Evolutionary conservation across 1,140 invertebrate genomes (phyloP), one percentile per base, ranked within the genome.

Genomic region (Drusus annulatus): DNA sequence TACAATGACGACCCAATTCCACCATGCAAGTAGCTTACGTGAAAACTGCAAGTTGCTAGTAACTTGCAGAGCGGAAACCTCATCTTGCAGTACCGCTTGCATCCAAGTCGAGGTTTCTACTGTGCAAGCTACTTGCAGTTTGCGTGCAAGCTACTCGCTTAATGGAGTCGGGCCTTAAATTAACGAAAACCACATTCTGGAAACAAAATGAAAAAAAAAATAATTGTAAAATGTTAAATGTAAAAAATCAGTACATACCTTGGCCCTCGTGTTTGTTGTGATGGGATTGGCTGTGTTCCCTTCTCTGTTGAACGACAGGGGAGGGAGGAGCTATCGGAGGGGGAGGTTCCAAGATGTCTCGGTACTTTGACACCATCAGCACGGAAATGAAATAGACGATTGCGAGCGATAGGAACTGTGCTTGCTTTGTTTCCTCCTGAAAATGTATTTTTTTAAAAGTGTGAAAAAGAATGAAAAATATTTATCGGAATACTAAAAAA

Each of bases 321-420:
- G 92, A 92, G 76, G 92, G 92, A 63, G 90, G 90, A 25, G 90
- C 86, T 82, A 91, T 89, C 50, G 91, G 88, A 76, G 91, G 86
- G 8, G 96, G 96, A 73, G 98, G 98, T 90, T 99, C 98, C 84
- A 99, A 89, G 84, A 99, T 99, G 87, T 99, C 98, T 65, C 99
- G 92, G 89, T 99, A 99, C 88, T 99, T 98, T 51, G 98, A 99
- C 68, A 99, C 99, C 98, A 99, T 99, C 86, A 99, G 90, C 81
- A 99, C 99, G 78, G 98, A 99, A 84, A 99, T 97, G 90, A 99
- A 99, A 91, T 99, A 99, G 75, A 99, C 97, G 88, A 99, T 99
- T 80, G 98, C 97, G 84, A 99, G 91, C 56, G 98, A 98, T 82
- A 99, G 92, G 92, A 99, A 99, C 91, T 99, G 98, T 6, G 98